A percentile compares a stretch with the other conserved stretches of the same genome.
Conservation (phyloP, 1,140 invertebrate species). For the Matsumurasca onukii region DNA sequence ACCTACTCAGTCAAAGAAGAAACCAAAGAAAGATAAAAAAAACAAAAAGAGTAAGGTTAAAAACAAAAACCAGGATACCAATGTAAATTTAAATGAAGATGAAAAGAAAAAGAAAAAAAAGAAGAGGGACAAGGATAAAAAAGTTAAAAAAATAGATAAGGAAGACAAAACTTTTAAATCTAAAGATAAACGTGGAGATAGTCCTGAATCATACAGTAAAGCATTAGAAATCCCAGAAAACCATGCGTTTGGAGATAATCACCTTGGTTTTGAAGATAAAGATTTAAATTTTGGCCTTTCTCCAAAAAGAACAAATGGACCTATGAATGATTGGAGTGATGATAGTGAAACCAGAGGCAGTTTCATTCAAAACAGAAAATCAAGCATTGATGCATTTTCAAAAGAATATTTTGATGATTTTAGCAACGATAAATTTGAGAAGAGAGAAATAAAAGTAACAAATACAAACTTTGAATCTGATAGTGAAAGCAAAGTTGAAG, state of each 20-base stretch:
- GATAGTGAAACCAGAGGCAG: constrained; percentile 23
- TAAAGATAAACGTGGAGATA: not conserved
- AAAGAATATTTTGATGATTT: too few relatives aligned
- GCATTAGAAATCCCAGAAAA: too few relatives aligned
- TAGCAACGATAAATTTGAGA: too few relatives aligned
- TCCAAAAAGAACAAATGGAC: not conserved
- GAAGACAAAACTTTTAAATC: too few relatives aligned
- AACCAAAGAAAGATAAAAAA: constrained; percentile 21
- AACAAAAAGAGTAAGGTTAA: constrained; percentile 24
- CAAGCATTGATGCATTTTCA: too few relatives aligned
- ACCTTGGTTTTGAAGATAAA: not conserved
- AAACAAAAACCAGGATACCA: not conserved
- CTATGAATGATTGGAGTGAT: constrained; percentile 17
- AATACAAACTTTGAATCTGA: too few relatives aligned
- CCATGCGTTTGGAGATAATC: not conserved
- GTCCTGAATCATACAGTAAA: too few relatives aligned
- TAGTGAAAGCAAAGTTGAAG: too few relatives aligned
- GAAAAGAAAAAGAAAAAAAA: constrained; percentile 20
- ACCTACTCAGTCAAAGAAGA: not conserved
- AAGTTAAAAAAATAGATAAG: not conserved
- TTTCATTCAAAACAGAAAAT: constrained; percentile 15
- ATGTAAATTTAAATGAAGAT: not conserved
- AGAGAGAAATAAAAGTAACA: too few relatives aligned
- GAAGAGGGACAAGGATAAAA: constrained; percentile 12
- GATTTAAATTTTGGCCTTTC: not conserved